phyloP scores from a whole-genome alignment of 2,797 vertebrate species.

The Lateolabrax maculatus region DNA sequence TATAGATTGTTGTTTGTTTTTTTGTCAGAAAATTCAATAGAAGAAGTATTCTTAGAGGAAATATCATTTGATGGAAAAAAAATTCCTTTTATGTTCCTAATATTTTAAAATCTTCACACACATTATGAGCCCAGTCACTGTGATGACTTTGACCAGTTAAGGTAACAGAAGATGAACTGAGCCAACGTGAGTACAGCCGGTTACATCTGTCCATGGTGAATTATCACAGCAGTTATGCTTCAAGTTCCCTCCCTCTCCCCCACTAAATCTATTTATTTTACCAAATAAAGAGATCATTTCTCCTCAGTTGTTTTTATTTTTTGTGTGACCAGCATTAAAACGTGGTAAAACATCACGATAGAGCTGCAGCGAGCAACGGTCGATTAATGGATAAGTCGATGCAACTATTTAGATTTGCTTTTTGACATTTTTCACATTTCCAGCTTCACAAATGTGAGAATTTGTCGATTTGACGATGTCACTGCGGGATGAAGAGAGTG shows the following conservation, averaged over 20 bases:
- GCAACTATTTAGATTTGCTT: too few relatives aligned
- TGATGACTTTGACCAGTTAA: neutral
- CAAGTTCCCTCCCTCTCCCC: neutral
- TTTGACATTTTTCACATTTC: too few relatives aligned
- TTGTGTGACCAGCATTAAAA: constrained; percentile 47
- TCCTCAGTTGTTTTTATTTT: constrained; percentile 34
- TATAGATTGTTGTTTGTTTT: neutral
- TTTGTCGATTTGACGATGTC: neutral
- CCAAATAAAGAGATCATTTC: constrained; percentile 61
- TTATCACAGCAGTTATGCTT: neutral
- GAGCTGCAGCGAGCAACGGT: neutral
- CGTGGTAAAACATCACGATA: constrained; percentile 21
- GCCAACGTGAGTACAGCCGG: neutral
- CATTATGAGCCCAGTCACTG: neutral
- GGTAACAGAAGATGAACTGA: neutral
- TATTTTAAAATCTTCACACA: neutral
- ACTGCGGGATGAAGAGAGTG: neutral
- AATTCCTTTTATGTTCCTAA: neutral
- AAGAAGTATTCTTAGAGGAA: neutral
- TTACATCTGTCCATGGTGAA: constrained; percentile 4
- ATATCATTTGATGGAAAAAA: neutral
- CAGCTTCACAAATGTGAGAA: neutral
- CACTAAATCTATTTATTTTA: constrained; percentile 44
- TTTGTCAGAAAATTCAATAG: neutral
- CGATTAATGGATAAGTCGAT: neutral